Percentiles rank a stretch among this genome's conserved stretches.
These are phyloP conservation scores for Cantharis nigra DNA, from an alignment of 2,888 invertebrate genomes.

Conservation along the genomic window DNA sequence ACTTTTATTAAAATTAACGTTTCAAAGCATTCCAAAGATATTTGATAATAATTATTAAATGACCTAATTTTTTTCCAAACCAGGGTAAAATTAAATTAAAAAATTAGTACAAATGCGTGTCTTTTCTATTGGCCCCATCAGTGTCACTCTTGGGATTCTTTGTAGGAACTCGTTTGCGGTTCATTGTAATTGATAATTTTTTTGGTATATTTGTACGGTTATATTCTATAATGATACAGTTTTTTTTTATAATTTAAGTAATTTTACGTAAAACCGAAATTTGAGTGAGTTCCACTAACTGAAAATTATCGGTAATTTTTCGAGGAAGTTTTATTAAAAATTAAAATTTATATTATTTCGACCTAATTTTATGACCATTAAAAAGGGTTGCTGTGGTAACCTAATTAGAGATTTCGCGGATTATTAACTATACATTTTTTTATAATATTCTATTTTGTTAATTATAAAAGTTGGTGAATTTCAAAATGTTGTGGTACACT, in stretches of 20 bases:
- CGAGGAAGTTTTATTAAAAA: not conserved
- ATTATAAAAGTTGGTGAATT: not conserved
- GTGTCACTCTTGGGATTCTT: conserved; percentile 23
- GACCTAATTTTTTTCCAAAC: conserved; percentile 2
- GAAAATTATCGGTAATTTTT: not conserved
- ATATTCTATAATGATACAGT: conserved; percentile 16
- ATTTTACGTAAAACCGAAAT: conserved; percentile 11
- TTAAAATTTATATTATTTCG: not conserved
- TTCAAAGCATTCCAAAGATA: not conserved
- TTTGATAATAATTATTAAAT: not conserved
- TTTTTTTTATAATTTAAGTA: conserved; percentile 13
- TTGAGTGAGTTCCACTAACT: not conserved
- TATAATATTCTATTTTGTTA: not conserved
- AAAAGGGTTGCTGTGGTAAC: not conserved
- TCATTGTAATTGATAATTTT: conserved; percentile 26
- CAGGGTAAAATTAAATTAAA: conserved; percentile 23
- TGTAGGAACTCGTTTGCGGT: conserved; percentile 19
- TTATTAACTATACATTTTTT: not conserved
- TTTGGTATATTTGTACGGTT: conserved; percentile 2
- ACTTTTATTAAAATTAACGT: too few species aligned
- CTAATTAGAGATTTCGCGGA: not conserved
- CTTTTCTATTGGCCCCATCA: conserved; percentile 16
- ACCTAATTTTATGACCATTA: not conserved
- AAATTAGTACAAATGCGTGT: conserved; percentile 18
- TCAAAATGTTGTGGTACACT: not conserved